A percentile compares a stretch with the other conserved stretches of the same genome.
Evolutionary conservation across 1,140 invertebrate species (phyloP).

Genomic region (Drosophila miranda): DNA sequence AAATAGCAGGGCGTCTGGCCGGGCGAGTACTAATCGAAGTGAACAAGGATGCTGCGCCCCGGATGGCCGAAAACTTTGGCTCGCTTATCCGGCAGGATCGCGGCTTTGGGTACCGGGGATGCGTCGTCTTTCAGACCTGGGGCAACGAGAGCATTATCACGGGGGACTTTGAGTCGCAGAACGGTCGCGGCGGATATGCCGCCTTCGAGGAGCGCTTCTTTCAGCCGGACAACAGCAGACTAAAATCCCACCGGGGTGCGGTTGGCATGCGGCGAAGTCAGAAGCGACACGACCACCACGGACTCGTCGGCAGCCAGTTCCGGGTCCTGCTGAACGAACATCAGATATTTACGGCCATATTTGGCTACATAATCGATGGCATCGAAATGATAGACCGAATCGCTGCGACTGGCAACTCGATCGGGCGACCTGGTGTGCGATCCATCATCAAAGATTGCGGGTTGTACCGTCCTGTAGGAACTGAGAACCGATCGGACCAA

Average conservation of each 20-base stretch:
- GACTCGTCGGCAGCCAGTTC: conserved; percentile 93
- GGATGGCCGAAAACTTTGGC: conserved; percentile 95
- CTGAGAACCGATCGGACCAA: too few relatives aligned
- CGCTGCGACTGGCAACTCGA: conserved; percentile 89
- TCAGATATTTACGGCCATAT: conserved; percentile 92
- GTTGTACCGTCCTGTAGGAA: conserved; percentile 83
- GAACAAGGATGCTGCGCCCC: conserved; percentile 92
- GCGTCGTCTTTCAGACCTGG: conserved; percentile 92
- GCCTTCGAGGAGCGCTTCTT: conserved; percentile 91
- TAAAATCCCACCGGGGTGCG: conserved; percentile 89
- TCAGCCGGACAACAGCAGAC: conserved; percentile 91
- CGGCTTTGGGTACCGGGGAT: conserved; percentile 91
- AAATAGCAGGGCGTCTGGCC: conserved; percentile 87
- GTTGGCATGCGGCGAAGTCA: conserved; percentile 93
- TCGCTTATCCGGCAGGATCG: conserved; percentile 90
- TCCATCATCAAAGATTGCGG: conserved; percentile 90
- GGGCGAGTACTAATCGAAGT: conserved; percentile 93
- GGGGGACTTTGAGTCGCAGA: conserved; percentile 91
- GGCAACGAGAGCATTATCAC: conserved; percentile 91
- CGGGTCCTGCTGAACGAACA: conserved; percentile 91
- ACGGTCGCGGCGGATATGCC: conserved; percentile 90
- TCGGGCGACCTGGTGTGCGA: conserved; percentile 89
- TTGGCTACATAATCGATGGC: conserved; percentile 91
- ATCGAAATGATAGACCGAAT: conserved; percentile 91
- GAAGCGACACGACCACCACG: conserved; percentile 90